Evolutionary conservation across 2,888 invertebrate genomes (phyloP).

Genomic region (Punctoribates punctum): DNA sequence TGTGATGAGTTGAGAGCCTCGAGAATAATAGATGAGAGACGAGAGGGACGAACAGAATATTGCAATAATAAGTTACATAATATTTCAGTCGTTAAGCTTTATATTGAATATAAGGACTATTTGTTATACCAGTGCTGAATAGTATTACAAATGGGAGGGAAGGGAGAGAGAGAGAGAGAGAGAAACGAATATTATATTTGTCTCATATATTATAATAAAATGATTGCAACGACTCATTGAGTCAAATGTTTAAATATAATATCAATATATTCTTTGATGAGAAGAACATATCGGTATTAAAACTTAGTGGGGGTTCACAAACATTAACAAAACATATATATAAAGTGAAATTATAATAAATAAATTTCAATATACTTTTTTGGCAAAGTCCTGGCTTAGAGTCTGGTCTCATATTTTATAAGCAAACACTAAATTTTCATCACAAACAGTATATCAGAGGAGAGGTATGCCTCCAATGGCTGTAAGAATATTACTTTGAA

Average conservation of each 20-base stretch:
- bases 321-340: not conserved
- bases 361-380: not conserved
- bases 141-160: too few relatives aligned
- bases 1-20: not conserved
- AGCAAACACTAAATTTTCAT: not conserved
- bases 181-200: not conserved
- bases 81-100: too few relatives aligned
- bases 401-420: not conserved
- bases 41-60: not conserved
- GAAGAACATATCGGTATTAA: not conserved
- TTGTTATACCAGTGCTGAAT: not conserved
- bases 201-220: conserved; percentile 27
- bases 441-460: not conserved
- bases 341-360: conserved; percentile 17
- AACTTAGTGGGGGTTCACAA: not conserved
- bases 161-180: too few relatives aligned
- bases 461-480: not conserved
- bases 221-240: conserved; percentile 26
- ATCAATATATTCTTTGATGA: conserved; percentile 7
- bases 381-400: not conserved
- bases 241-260: conserved; percentile 15
- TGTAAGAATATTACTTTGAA: not conserved
- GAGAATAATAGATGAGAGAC: not conserved
- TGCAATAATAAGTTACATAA: not conserved
- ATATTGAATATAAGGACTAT: not conserved